Evolutionary conservation across 2,888 invertebrate species (phyloP).

Genomic region (Lathronympha strigana): DNA sequence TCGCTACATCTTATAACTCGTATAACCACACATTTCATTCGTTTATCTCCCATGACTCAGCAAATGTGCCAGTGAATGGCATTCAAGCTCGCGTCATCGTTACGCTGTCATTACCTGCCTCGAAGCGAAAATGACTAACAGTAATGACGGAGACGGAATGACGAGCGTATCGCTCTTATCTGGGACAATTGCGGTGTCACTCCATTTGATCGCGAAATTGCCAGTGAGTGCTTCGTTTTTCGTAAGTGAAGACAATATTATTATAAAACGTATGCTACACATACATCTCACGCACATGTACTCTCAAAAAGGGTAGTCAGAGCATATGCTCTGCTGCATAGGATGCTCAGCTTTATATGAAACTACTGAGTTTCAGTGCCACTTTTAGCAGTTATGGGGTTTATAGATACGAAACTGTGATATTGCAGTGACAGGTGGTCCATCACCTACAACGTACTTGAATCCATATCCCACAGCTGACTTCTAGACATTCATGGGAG

Average conservation of each 20-base stretch:
- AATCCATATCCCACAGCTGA: too few relatives aligned
- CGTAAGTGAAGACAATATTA: conserved; percentile 8
- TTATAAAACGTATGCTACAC: neutral
- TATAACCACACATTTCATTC: conserved; percentile 51
- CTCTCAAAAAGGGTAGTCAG: too few relatives aligned
- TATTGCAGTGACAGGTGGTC: too few relatives aligned
- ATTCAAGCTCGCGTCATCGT: conserved; percentile 64
- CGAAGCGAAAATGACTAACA: conserved; percentile 34
- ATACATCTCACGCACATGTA: too few relatives aligned
- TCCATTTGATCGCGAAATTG: conserved; percentile 31
- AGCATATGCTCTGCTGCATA: too few relatives aligned
- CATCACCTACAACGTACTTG: too few relatives aligned
- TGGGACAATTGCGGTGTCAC: conserved; percentile 26
- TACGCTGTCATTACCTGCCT: conserved; percentile 63
- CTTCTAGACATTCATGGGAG: too few relatives aligned
- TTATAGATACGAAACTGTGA: too few relatives aligned
- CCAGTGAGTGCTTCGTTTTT: conserved; percentile 20
- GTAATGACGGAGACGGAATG: conserved; percentile 20
- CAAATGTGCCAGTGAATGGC: conserved; percentile 63
- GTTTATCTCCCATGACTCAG: conserved; percentile 69
- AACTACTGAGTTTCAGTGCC: too few relatives aligned
- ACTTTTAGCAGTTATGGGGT: too few relatives aligned
- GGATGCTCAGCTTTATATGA: too few relatives aligned
- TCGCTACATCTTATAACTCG: conserved; percentile 25
- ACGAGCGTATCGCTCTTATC: conserved; percentile 29